Base-by-base conservation (phyloP, 2,888 invertebrate genomes). In the Melieria crassipennis region DNA sequence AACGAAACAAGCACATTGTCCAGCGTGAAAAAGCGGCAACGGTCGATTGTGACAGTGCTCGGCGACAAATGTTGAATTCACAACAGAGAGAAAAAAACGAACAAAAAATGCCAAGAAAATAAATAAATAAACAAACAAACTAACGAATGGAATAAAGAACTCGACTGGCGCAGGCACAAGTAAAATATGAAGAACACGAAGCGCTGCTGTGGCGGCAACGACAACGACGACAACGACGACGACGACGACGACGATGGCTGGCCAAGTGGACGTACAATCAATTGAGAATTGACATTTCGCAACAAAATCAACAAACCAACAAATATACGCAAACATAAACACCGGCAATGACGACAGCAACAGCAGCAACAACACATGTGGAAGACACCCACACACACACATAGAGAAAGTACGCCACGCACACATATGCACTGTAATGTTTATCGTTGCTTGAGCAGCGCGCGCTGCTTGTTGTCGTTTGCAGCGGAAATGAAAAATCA, bases 401-500 rank as follows among this genome's bases (percentile, higher is more conserved):
- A 61, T 61, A 13, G 10, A 30, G 30, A 30, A 30, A 30, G 30
- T 30, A 30, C 30, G 30, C 13, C 48, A 11, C 16, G 6, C 11
- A 48, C 43, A 69, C 11, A 61, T 10, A 61, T 61, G n/a, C 9
- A 30, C 52, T 67, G 50, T 60, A 13, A 43, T 60, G 67, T 60
- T 67, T 60, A 52, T 50, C 60, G 48, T 52, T 50, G 11, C 30
- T 30, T 30, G 1, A 30, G 30, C 30, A 30, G 30, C 30, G 30
- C 7, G 48, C 42, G 73, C 71, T 69, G 65, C 61, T 80, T 80
- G 79, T 79, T 80, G 82, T 79, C 80, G 82, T 80, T 84, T 83
- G 80, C 83, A 81, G 75, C 82, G 84, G 83, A 84, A 83, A 84
- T 83, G 84, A 83, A 84, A 84, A 83, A 84, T 83, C 84, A 84